Base-by-base conservation (phyloP, 2,113 vertebrate species). In the Aptenodytes forsteri region DNA sequence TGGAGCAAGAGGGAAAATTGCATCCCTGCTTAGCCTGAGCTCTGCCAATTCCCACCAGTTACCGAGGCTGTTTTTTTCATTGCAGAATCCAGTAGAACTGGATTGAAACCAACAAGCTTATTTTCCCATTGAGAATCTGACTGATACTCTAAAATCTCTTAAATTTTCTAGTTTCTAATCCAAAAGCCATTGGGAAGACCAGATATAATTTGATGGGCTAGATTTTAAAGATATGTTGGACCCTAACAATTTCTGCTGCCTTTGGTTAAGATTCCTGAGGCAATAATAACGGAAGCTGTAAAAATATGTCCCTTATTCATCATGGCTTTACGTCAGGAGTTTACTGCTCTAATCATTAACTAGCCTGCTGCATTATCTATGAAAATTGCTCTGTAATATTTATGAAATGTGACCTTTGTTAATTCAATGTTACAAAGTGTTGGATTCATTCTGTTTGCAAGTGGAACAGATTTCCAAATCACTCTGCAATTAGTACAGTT, bases 371-470 rank as follows among this genome's bases (percentile, higher is more conserved):
- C 89, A 89, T 94, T 93, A 97, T 89, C 94, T 89, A 83, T 96
- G 96, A 96, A 91, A 97, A 96, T 97, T 94, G 83, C 95, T 87
- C 88, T 87, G 94, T 84, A 97, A 97, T 96, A 97, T 97, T 97
- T 95, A 96, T 94, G 95, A 97, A 93, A 97, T 50, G 96, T 97
- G 96, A 97, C 97, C 95, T 96, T 97, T 96, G 89, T 87, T 96
- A 97, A 96, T 94, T 95, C 94, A 95, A 44, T 92, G 92, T 97
- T 97, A 95, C 73, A 3, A 91, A 96, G 94, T 82, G 81, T 89
- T 92, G 75, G 89, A 93, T 94, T 94, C 15, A 26, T 95, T 96
- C 95, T 93, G 91, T 93, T 95, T 96, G 94, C 89, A 89, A 96
- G 95, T 95, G 95, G 94, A 97, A 97, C 96, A 97, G 95, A 95